These are phyloP conservation scores for Eristalis intricaria DNA, from an alignment of 2,888 invertebrate species.

Conservation along the genomic window DNA sequence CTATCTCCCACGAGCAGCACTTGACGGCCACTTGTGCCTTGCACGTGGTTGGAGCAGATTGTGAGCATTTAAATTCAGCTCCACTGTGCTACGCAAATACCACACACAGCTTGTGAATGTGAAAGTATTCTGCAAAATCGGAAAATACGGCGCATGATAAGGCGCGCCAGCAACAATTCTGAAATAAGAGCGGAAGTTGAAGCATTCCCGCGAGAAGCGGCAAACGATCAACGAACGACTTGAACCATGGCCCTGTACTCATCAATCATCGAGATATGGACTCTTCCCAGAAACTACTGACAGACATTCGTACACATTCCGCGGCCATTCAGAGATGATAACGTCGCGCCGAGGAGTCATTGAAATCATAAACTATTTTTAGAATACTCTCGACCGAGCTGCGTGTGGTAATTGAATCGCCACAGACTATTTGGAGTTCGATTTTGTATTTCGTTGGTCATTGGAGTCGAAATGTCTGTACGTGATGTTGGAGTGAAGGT, in stretches of 20 bases:
- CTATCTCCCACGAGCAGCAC: background rate
- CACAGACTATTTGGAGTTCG: background rate
- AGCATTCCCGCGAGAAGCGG: background rate
- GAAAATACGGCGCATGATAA: background rate
- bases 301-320: conserved; percentile 1
- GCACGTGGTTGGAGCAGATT: background rate
- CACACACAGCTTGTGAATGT: background rate
- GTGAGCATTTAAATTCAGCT: background rate
- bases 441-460: background rate
- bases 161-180: background rate
- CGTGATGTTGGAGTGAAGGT: background rate
- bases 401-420: background rate
- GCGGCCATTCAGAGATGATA: background rate
- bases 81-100: background rate
- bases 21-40: background rate
- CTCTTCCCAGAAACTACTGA: conserved; percentile 38
- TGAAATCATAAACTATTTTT: background rate
- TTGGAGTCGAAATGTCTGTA: background rate
- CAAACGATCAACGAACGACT: conserved; percentile 9
- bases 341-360: background rate
- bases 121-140: background rate
- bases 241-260: conserved; percentile 31
- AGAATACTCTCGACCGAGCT: background rate
- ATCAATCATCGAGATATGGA: conserved; percentile 43
- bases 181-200: background rate